phyloP scores from a whole-genome alignment of 2,888 invertebrate genomes.

The Heliothis peltigera region DNA sequence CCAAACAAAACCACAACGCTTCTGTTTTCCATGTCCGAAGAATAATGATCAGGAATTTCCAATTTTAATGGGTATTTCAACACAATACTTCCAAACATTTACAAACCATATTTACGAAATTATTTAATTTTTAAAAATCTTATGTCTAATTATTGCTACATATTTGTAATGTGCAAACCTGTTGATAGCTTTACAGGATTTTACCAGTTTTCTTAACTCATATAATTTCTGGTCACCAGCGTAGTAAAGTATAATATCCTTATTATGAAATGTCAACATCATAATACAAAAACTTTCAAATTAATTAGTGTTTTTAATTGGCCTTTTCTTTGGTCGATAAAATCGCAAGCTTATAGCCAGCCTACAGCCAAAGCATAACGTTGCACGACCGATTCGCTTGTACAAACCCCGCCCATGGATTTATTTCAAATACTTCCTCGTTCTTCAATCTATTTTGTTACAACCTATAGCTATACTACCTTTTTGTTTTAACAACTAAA shows the following conservation, averaged over 20 bases:
- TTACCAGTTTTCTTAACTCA: too few species aligned
- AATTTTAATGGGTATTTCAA: background rate
- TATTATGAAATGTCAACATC: too few species aligned
- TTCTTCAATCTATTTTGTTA: conserved; percentile 65
- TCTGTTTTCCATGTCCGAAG: background rate
- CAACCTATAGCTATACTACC: conserved; percentile 29
- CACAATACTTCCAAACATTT: background rate
- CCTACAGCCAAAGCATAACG: conserved; percentile 69
- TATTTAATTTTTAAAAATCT: too few species aligned
- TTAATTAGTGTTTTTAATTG: background rate
- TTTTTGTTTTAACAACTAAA: conserved; percentile 31
- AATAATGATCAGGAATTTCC: background rate
- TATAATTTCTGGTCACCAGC: too few species aligned
- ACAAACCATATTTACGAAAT: too few species aligned
- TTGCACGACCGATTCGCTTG: conserved; percentile 78
- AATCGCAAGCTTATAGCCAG: conserved; percentile 56
- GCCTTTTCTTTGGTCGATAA: background rate
- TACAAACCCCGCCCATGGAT: conserved; percentile 79
- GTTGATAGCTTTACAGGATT: too few species aligned
- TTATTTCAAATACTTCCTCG: conserved; percentile 79
- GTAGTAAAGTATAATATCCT: too few species aligned
- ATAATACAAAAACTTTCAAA: too few species aligned
- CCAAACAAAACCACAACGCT: background rate
- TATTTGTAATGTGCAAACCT: too few species aligned
- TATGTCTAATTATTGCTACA: too few species aligned